These are phyloP conservation scores for Danio kyathit DNA, from an alignment of 2,797 vertebrate genomes.

Conservation along the genomic window DNA sequence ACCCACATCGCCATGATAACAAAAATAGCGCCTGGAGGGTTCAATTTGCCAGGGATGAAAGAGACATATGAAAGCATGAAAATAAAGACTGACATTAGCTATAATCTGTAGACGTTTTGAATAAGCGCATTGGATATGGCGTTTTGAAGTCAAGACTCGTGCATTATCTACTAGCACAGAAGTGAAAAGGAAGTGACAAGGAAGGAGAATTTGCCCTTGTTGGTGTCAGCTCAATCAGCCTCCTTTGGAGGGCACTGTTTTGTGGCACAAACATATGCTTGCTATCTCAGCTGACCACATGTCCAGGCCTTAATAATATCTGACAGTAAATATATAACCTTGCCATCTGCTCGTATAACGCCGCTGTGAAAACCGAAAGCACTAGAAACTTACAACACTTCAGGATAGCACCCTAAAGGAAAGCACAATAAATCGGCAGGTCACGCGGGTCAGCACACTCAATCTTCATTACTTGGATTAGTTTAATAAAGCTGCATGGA, in stretches of 20 bases:
- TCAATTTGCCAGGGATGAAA: constrained; percentile 29
- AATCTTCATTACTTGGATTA: constrained; percentile 54
- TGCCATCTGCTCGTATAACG: constrained; percentile 72
- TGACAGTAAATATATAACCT: constrained; percentile 77
- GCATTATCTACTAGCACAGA: constrained; percentile 59
- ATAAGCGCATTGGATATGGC: constrained; percentile 55
- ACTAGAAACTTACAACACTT: constrained; percentile 58
- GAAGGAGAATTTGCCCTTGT: constrained; percentile 67
- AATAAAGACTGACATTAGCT: constrained; percentile 58
- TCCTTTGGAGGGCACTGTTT: constrained; percentile 62
- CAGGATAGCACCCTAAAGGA: constrained; percentile 76
- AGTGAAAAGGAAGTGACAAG: constrained; percentile 53
- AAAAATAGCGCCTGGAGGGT: constrained; percentile 14
- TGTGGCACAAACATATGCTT: constrained; percentile 64
- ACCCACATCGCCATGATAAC: background rate
- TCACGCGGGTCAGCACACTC: constrained; percentile 65
- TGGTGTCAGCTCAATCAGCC: constrained; percentile 62
- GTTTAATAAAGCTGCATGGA: constrained; percentile 25
- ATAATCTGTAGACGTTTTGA: constrained; percentile 60
- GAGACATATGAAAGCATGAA: constrained; percentile 45
- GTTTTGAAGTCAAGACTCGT: constrained; percentile 58
- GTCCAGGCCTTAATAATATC: constrained; percentile 69
- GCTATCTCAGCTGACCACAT: constrained; percentile 69
- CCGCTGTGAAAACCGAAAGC: constrained; percentile 59
- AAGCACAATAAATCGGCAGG: constrained; percentile 77